Evolutionary conservation across 2,888 invertebrate species (phyloP).

Genomic region (Agrotis ipsilon): DNA sequence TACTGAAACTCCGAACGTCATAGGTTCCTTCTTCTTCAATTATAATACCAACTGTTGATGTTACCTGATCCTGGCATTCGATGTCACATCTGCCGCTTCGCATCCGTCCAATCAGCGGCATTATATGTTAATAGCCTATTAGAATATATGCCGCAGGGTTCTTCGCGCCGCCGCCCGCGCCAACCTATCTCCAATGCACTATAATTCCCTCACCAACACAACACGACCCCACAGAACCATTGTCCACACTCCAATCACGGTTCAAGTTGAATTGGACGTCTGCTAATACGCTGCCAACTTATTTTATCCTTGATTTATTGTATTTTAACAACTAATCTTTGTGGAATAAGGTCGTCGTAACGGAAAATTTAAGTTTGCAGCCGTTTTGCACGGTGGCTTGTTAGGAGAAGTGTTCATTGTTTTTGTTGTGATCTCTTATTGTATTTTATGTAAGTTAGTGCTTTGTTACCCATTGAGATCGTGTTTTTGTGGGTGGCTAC

Average conservation of each 20-base stretch:
- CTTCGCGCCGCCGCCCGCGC: constrained; percentile 81
- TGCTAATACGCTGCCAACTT: constrained; percentile 66
- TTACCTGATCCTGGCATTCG: constrained; percentile 72
- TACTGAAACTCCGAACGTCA: neutral
- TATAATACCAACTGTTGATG: constrained; percentile 69
- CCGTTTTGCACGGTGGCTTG: constrained; percentile 82
- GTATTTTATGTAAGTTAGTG: constrained; percentile 73
- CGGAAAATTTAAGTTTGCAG: constrained; percentile 59
- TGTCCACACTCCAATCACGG: constrained; percentile 49
- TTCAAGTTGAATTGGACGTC: constrained; percentile 71
- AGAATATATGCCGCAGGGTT: constrained; percentile 87
- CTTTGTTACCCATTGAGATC: constrained; percentile 75
- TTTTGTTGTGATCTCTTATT: constrained; percentile 79
- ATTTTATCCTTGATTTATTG: constrained; percentile 23
- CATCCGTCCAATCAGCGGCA: constrained; percentile 92
- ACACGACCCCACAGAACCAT: constrained; percentile 64
- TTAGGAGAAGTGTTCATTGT: constrained; percentile 83
- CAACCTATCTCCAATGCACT: constrained; percentile 73
- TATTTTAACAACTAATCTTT: constrained; percentile 57
- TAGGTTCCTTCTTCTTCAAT: neutral
- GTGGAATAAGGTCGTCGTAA: constrained; percentile 44
- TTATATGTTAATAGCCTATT: constrained; percentile 91
- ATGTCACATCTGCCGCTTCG: constrained; percentile 88
- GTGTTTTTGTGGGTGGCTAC: constrained; percentile 76
- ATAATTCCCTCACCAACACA: constrained; percentile 70